Evolutionary conservation across 2,888 invertebrate genomes (phyloP).

Genomic region (Pheosia gnoma): DNA sequence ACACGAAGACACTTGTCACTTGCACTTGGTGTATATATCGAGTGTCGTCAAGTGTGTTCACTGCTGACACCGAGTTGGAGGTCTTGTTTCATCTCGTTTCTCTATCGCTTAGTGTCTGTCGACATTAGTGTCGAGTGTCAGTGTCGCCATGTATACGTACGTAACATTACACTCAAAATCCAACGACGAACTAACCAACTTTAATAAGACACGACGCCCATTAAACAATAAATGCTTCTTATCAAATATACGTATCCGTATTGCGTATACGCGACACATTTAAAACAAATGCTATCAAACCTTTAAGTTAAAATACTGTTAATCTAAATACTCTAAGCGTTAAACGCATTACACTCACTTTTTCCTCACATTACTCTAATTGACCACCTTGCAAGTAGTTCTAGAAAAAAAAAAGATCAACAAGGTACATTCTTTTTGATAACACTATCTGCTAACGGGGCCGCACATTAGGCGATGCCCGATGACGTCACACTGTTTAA

Average conservation of each 20-base stretch:
- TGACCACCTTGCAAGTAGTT: neutral
- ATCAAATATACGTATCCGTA: neutral
- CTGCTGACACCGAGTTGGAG: too few relatives aligned
- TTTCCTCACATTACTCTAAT: slow-evolving; percentile 3
- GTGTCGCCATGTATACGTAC: too few relatives aligned
- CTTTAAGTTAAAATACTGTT: slow-evolving; percentile 1
- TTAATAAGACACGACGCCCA: too few relatives aligned
- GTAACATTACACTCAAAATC: too few relatives aligned
- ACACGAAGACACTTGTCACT: too few relatives aligned
- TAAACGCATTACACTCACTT: neutral
- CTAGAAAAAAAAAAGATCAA: neutral
- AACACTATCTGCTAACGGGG: slow-evolving; percentile 6
- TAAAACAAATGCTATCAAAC: neutral
- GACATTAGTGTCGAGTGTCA: too few relatives aligned
- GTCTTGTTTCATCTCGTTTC: too few relatives aligned
- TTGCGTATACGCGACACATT: neutral
- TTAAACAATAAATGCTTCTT: neutral
- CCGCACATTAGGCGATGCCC: neutral
- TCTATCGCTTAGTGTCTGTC: too few relatives aligned
- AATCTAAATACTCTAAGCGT: neutral
- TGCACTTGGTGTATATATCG: too few relatives aligned
- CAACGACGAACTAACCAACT: too few relatives aligned
- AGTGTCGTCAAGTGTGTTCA: too few relatives aligned
- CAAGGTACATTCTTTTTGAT: slow-evolving; percentile 2
- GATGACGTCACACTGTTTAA: slow-evolving; percentile 2